A percentile compares a stretch with the other conserved stretches of the same genome.
These are phyloP conservation scores for Orchestia grillus DNA, from an alignment of 1,140 invertebrate species.

Conservation along the genomic window DNA sequence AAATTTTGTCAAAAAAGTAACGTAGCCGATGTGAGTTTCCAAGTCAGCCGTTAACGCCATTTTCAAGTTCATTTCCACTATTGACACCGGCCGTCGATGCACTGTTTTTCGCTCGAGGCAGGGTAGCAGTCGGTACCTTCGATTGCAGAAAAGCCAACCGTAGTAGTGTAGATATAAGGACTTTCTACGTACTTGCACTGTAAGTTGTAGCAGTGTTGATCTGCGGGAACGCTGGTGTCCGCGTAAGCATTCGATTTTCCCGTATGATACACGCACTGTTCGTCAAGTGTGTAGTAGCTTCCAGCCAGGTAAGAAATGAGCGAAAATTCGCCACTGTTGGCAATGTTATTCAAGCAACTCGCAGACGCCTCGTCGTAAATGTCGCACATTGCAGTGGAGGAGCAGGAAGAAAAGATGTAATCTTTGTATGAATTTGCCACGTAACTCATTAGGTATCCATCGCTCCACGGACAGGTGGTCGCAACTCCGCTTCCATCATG, in stretches of 20 bases:
- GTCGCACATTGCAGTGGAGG: constrained; percentile 59
- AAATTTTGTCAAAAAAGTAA: neutral
- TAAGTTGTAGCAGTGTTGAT: constrained; percentile 60
- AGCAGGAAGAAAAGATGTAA: constrained; percentile 63
- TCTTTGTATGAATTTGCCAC: constrained; percentile 57
- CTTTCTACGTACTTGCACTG: constrained; percentile 61
- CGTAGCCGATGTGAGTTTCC: neutral
- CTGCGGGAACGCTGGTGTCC: constrained; percentile 47
- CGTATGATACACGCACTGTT: constrained; percentile 58
- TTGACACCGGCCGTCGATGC: constrained; percentile 62
- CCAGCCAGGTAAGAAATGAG: constrained; percentile 59
- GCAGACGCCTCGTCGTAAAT: constrained; percentile 25
- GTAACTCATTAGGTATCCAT: constrained; percentile 69
- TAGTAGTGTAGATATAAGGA: neutral
- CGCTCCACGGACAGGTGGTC: constrained; percentile 61
- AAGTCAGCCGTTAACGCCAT: neutral
- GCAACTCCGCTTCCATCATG: constrained; percentile 67
- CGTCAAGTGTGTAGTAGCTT: constrained; percentile 56
- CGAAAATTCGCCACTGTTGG: neutral
- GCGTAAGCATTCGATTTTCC: constrained; percentile 59
- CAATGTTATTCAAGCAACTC: constrained; percentile 56
- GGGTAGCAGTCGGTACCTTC: constrained; percentile 61
- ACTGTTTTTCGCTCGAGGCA: constrained; percentile 57
- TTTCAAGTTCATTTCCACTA: neutral
- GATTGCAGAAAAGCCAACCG: constrained; percentile 58